A percentile compares a stretch with the other conserved stretches of the same genome.
phyloP scores from a whole-genome alignment of 2,113 vertebrate genomes.

The Phocoena sinus region DNA sequence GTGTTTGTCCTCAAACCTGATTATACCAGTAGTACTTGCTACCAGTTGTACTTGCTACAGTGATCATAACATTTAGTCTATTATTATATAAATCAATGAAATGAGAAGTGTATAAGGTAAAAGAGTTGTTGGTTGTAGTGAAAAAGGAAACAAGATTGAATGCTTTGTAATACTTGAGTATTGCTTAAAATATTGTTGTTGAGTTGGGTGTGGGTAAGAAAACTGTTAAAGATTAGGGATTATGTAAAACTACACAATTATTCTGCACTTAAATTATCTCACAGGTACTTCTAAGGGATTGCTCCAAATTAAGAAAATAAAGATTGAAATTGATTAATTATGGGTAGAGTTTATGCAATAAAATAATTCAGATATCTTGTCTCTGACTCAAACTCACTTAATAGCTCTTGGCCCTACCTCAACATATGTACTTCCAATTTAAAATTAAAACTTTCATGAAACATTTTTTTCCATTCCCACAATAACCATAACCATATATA shows the following conservation, averaged over 20 bases:
- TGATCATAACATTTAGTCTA: not conserved
- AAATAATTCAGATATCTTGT: not conserved
- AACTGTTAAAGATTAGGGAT: not conserved
- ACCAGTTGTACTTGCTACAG: not conserved
- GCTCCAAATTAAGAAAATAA: not conserved
- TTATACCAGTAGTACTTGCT: not conserved
- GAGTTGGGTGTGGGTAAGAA: not conserved
- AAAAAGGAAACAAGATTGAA: not conserved
- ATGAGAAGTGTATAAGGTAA: not conserved
- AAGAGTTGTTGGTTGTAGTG: not conserved
- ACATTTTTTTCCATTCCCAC: not conserved
- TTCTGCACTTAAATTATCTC: not conserved
- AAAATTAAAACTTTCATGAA: conserved; percentile 13
- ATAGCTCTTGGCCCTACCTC: not conserved
- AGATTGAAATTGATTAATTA: not conserved
- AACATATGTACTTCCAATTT: not conserved
- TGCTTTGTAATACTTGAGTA: not conserved
- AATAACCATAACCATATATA: not conserved
- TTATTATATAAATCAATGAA: not conserved
- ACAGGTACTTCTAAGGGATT: not conserved
- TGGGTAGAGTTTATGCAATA: not conserved
- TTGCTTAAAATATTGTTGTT: not conserved
- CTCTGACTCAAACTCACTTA: not conserved
- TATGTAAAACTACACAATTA: not conserved
- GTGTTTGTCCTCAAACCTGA: not conserved